Percentiles rank a stretch among this genome's conserved stretches.
Evolutionary conservation across 2,113 vertebrate genomes (phyloP).

Genomic region (Bujurquina vittata): DNA sequence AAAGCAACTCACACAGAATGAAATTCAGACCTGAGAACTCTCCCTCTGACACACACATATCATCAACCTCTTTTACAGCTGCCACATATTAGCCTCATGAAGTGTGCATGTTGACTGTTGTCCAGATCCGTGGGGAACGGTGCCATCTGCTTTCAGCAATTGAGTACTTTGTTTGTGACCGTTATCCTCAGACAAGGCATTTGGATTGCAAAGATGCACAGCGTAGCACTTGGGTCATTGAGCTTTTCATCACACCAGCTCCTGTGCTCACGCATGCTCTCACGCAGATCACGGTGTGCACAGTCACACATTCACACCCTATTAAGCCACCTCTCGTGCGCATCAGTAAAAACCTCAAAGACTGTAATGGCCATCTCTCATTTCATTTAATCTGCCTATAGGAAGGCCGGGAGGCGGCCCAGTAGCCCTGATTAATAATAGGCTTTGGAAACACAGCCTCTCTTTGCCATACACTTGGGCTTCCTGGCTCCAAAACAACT

Average conservation of each 20-base stretch:
- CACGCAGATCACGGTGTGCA: neutral
- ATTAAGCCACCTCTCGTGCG: slow-evolving; percentile 59
- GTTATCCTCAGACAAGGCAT: slow-evolving; percentile 9
- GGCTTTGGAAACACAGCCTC: slow-evolving; percentile 70
- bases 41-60: slow-evolving; percentile 33
- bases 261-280: slow-evolving; percentile 5
- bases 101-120: slow-evolving; percentile 39
- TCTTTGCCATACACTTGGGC: slow-evolving; percentile 64
- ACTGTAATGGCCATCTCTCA: slow-evolving; percentile 78
- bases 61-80: slow-evolving; percentile 39
- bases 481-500: slow-evolving; percentile 58
- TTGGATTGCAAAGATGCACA: slow-evolving; percentile 28
- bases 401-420: slow-evolving; percentile 74
- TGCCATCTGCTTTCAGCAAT: slow-evolving; percentile 33
- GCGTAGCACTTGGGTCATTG: slow-evolving; percentile 20
- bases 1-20: slow-evolving; percentile 32
- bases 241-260: slow-evolving; percentile 50
- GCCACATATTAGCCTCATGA: slow-evolving; percentile 43
- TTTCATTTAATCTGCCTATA: slow-evolving; percentile 81
- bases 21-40: slow-evolving; percentile 30
- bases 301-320: slow-evolving; percentile 58
- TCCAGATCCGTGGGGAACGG: slow-evolving; percentile 15
- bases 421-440: slow-evolving; percentile 80
- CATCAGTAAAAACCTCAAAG: slow-evolving; percentile 65
- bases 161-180: slow-evolving; percentile 11